Evolutionary conservation across 2,888 invertebrate species (phyloP), one percentile per base, ranked within the genome.

Genomic region (Alviniconcha strummeri): DNA sequence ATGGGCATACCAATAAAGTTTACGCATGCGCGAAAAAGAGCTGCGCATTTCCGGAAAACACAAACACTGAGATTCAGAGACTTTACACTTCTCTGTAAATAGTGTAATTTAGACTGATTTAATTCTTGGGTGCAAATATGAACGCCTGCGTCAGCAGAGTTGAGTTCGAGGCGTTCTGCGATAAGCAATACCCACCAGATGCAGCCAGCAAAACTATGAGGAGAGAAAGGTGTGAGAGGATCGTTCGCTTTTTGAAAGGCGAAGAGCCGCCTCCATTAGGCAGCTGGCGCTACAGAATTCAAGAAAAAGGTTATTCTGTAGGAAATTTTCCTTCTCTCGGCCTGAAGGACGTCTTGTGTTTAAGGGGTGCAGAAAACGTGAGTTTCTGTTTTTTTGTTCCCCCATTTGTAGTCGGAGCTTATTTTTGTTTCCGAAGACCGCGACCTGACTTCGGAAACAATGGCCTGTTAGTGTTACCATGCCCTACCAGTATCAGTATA

Each of bases 251-350:
- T 36, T 36, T 78, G 6, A n/a, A 78, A 52, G 78, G 78, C 6
- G 17, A 57, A 52, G 64, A 78, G n/a, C 36, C 13, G 57, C 57
- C 78, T 17, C 78, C 78, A 36, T 36, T 57, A 36, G 78, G 78
- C 0, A 78, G 78, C 64, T 78, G 78, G 78, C 78, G 78, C 36
- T 78, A 78, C 52, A 36, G 78, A 64, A 17, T 78, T 5, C 60
- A 64, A 13, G 57, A 64, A 57, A 78, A 64, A 64, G 78, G 78
- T 11, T 78, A 78, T 64, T 15, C 78, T 36, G 52, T 78, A 4
- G 78, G 52, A 5, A 52, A 64, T 7, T 78, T 78, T 78, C 78
- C 78, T 6, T 8, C 36, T 52, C 64, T 64, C 15, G 78, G 78
- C 7, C 52, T 78, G 64, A 64, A 64, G 19, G 64, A 78, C 9